Percentiles rank a stretch among this genome's conserved stretches.
phyloP scores from a whole-genome alignment of 2,797 vertebrate genomes.

The Ibycter americanus region DNA sequence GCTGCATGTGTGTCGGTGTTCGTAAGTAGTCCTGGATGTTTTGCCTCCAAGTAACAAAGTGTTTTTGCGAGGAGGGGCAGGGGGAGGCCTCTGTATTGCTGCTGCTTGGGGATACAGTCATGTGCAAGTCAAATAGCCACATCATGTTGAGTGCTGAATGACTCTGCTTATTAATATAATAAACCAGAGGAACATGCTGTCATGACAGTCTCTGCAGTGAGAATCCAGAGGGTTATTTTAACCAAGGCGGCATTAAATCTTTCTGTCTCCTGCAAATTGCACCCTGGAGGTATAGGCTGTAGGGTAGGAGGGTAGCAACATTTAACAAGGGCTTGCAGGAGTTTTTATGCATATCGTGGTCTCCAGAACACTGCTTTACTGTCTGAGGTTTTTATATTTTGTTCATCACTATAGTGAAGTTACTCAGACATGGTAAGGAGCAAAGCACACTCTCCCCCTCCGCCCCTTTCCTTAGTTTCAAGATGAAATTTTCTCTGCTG shows the following conservation, averaged over 20 bases:
- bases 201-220: neutral
- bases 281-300: neutral
- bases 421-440: neutral
- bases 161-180: constrained; percentile 59
- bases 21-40: neutral
- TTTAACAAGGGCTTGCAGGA: constrained; percentile 11
- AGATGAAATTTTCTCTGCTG: neutral
- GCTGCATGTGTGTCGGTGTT: neutral
- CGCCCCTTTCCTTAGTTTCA: neutral
- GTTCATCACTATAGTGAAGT: neutral
- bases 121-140: constrained; percentile 8
- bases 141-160: constrained; percentile 30
- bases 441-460: neutral
- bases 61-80: neutral
- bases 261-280: constrained; percentile 35
- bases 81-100: neutral
- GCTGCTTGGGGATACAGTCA: neutral
- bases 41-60: neutral
- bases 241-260: constrained; percentile 14
- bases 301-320: neutral
- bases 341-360: neutral
- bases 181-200: constrained; percentile 19
- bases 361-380: constrained; percentile 1
- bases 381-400: constrained; percentile 2
- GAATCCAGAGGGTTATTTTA: constrained; percentile 11